Evolutionary conservation across 2,797 vertebrate genomes (phyloP).

Genomic region (Lycodopsis pacificus): DNA sequence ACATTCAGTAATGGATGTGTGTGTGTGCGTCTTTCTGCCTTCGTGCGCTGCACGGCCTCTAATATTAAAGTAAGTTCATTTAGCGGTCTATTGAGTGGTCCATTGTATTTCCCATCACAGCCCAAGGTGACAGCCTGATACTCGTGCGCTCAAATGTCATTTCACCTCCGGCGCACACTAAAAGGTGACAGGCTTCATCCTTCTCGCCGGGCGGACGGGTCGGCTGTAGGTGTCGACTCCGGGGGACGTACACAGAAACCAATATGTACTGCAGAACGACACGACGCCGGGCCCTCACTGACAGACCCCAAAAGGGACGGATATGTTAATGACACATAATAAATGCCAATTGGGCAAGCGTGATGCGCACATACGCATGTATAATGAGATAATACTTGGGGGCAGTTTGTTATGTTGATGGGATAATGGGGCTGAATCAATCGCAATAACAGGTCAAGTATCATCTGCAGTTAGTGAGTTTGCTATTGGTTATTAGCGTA

Average conservation of each 20-base stretch:
- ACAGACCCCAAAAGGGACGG: too few relatives aligned
- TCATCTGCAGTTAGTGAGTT: background rate
- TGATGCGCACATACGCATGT: too few relatives aligned
- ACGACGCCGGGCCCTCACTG: too few relatives aligned
- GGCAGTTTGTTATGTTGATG: too few relatives aligned
- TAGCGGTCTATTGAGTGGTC: constrained; percentile 71
- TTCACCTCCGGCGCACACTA: constrained; percentile 67
- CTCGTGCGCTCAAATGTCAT: constrained; percentile 73
- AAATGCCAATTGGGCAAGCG: too few relatives aligned
- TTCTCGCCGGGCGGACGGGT: constrained; percentile 38
- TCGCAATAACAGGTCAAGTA: too few relatives aligned
- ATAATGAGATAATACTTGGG: too few relatives aligned
- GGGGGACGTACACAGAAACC: too few relatives aligned
- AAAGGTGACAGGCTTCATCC: constrained; percentile 72
- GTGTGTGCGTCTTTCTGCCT: constrained; percentile 10
- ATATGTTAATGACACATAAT: too few relatives aligned
- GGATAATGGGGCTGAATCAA: too few relatives aligned
- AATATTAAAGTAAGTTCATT: constrained; percentile 75
- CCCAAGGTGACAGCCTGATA: constrained; percentile 73
- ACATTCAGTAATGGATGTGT: constrained; percentile 35
- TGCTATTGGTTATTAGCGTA: background rate
- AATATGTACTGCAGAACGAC: too few relatives aligned
- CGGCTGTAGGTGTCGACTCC: constrained; percentile 33
- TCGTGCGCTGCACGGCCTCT: constrained; percentile 26
- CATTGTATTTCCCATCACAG: constrained; percentile 70